phyloP scores from a whole-genome alignment of 1,140 invertebrate species.

The Ceratina calcarata region DNA sequence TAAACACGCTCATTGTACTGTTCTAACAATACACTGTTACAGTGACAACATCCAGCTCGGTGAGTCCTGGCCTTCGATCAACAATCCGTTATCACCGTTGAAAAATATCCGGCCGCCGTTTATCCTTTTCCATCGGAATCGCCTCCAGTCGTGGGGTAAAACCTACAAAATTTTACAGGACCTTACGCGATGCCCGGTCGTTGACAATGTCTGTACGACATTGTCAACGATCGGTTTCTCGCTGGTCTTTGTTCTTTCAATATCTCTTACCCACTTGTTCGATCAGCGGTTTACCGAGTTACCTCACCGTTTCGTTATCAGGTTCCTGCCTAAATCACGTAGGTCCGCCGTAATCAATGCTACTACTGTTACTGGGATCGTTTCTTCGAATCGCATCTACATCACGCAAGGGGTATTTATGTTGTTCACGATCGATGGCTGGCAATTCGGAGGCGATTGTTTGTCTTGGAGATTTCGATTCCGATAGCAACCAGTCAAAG shows the following conservation, averaged over 20 bases:
- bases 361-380: background rate
- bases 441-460: slow-evolving; percentile 1
- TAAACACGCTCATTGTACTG: slow-evolving; percentile 73
- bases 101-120: slow-evolving; percentile 68
- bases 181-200: too few species aligned
- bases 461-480: background rate
- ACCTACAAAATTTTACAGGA: too few species aligned
- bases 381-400: slow-evolving; percentile 30
- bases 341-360: slow-evolving; percentile 25
- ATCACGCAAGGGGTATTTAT: slow-evolving; percentile 28
- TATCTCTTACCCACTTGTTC: too few species aligned
- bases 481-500: background rate
- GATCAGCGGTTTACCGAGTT: too few species aligned
- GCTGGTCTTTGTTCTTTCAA: too few species aligned
- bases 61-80: slow-evolving; percentile 62
- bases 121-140: background rate
- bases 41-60: slow-evolving; percentile 64
- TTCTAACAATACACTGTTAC: slow-evolving; percentile 72
- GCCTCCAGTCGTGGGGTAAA: too few species aligned
- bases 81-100: slow-evolving; percentile 67
- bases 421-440: slow-evolving; percentile 10
- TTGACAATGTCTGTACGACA: too few species aligned
- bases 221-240: too few species aligned
- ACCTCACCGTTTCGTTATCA: slow-evolving; percentile 1
- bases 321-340: slow-evolving; percentile 36